Base-by-base conservation (phyloP, 2,797 vertebrate genomes). In the Euphonia xanthogaster region DNA sequence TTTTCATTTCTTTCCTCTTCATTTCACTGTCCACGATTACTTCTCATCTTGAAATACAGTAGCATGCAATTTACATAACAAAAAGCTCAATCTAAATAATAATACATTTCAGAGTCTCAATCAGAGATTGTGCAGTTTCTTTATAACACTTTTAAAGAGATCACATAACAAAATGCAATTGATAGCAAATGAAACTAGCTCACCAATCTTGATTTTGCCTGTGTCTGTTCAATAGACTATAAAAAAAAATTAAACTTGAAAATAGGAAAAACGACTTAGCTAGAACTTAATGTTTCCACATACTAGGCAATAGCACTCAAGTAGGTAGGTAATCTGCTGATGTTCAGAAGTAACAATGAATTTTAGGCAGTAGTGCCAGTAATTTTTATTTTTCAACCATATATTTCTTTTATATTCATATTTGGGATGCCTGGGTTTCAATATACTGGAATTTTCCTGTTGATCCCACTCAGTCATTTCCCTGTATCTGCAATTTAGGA, bases 21-120 rank as follows among this genome's bases (percentile, higher is more conserved):
- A 44, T 91, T 96, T 94, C n/a, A 58, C 30, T 61, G 33, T 42
- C 22, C 27, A 10, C 82, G 17, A 60, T 72, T 91, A 54, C 35
- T 61, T 91, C 27, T 88, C 0, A 0, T 27, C 53, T 80, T 88
- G 77, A 92, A 90, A 90, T 35, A 20, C 24, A 71, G 40, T 86
- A 40, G 25, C 33, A 28, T 80, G 6, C 2, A 37, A 76, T 95
- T 93, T 95, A 11, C 71, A 79, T 91, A 73, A 79, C 18, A 88
- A 95, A 91, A 91, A 30, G 2, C 37, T 88, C 35, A 23, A 39
- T 92, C 44, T 65, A 88, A 95, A 81, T 86, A 93, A 92, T 42
- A 80, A 50, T 47, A 40, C 28, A 24, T 75, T 92, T 91, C 70
- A 88, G 24, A 47, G 16, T 66, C 75, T 76, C 53, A 83, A 8